Evolutionary conservation across 2,888 invertebrate genomes (phyloP).

Genomic region (Tiliacea citrago): DNA sequence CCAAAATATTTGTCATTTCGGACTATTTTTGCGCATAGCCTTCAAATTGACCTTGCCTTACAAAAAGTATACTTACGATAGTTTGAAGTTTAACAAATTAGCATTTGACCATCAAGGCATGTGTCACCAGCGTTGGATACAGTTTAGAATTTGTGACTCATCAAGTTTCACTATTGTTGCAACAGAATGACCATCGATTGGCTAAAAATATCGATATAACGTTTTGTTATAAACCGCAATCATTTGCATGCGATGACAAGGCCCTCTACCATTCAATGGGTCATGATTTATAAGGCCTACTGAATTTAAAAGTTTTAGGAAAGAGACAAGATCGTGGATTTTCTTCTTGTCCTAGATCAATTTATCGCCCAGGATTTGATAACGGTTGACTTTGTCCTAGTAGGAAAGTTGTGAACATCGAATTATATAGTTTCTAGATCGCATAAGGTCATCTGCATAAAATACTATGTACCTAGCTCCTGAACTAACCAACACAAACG

Average conservation of each 20-base stretch:
- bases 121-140: conserved; percentile 33
- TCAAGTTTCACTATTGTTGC: conserved; percentile 55
- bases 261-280: background rate
- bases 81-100: background rate
- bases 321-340: background rate
- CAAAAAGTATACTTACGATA: background rate
- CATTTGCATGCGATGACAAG: conserved; percentile 57
- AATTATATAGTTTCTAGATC: background rate
- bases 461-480: conserved; percentile 38
- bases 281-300: background rate
- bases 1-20: background rate
- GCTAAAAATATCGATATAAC: conserved; percentile 48
- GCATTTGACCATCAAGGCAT: conserved; percentile 30
- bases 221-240: conserved; percentile 53
- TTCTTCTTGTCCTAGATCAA: background rate
- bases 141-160: conserved; percentile 57
- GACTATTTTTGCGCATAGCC: background rate
- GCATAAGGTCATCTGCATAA: conserved; percentile 16
- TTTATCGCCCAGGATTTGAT: background rate
- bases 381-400: background rate
- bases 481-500: conserved; percentile 52
- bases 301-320: background rate
- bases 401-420: background rate
- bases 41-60: background rate
- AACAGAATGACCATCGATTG: conserved; percentile 47